Conservation (phyloP, 2,113 vertebrate species). For the Xerus inauris region DNA sequence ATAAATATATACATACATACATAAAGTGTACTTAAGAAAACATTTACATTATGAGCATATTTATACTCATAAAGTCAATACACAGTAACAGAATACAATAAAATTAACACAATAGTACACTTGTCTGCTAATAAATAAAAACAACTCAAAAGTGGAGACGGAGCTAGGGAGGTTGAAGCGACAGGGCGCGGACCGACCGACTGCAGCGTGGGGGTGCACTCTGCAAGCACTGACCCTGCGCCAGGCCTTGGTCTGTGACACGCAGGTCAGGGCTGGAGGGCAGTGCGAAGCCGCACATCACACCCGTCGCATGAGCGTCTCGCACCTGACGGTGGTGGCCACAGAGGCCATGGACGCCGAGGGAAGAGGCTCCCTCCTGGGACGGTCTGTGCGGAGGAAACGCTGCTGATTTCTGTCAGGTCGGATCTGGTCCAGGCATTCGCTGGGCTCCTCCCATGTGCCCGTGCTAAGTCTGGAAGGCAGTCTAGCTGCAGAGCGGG, state of each 20-base stretch:
- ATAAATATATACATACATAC: no score
- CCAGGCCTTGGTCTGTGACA: not conserved
- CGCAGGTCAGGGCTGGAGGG: not conserved
- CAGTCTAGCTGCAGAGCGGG: fast-evolving
- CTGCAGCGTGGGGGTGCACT: not conserved
- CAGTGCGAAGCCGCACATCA: not conserved
- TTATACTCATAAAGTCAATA: not conserved
- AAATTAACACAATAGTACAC: not conserved
- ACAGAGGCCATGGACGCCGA: not conserved
- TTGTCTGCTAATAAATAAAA: not conserved
- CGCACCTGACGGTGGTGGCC: fast-evolving
- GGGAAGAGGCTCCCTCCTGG: not conserved
- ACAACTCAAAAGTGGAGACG: not conserved
- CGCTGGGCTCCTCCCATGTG: not conserved
- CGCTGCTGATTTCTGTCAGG: fast-evolving
- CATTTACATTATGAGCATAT: not conserved
- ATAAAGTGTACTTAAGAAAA: not conserved
- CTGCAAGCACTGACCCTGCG: not conserved
- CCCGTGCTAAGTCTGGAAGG: not conserved
- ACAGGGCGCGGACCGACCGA: not conserved
- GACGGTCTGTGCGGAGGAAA: no score
- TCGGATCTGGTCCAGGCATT: fast-evolving
- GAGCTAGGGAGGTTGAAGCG: not conserved
- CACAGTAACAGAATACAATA: not conserved
- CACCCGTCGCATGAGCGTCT: no score